phyloP scores from a whole-genome alignment of 2,113 vertebrate genomes.

The Ceyx margarethae region DNA sequence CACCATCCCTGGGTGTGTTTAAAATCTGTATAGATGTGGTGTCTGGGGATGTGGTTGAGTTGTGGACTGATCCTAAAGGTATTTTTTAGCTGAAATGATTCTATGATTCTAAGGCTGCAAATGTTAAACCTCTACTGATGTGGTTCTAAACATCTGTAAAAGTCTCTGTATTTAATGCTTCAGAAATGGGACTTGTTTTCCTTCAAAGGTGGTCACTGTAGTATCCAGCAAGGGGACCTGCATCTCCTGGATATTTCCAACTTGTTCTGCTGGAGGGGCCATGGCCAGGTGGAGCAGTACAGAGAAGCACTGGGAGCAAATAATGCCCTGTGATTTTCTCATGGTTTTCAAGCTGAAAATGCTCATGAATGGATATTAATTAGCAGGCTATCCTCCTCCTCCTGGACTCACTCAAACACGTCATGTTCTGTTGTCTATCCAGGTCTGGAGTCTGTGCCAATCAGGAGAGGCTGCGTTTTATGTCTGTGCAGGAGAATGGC shows the following conservation, averaged over 20 bases:
- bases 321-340: background rate
- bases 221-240: background rate
- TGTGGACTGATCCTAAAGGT: too few relatives aligned
- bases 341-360: background rate
- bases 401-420: background rate
- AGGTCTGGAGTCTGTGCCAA: background rate
- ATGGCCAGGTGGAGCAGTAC: background rate
- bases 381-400: background rate
- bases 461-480: background rate
- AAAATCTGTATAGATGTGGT: too few relatives aligned
- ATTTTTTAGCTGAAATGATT: too few relatives aligned
- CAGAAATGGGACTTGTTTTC: background rate
- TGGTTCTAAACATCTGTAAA: accelerated
- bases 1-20: too few relatives aligned
- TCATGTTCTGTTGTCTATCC: background rate
- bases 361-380: background rate
- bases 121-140: too few relatives aligned
- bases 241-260: background rate
- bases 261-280: background rate
- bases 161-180: background rate
- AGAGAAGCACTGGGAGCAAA: background rate
- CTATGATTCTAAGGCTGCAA: too few relatives aligned
- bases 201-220: background rate
- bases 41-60: too few relatives aligned
- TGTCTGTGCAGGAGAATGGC: background rate